Percentiles rank a stretch among this genome's conserved stretches.
These are phyloP conservation scores for Urocyon cinereoargenteus DNA, from an alignment of 2,797 vertebrate genomes.

Conservation along the genomic window DNA sequence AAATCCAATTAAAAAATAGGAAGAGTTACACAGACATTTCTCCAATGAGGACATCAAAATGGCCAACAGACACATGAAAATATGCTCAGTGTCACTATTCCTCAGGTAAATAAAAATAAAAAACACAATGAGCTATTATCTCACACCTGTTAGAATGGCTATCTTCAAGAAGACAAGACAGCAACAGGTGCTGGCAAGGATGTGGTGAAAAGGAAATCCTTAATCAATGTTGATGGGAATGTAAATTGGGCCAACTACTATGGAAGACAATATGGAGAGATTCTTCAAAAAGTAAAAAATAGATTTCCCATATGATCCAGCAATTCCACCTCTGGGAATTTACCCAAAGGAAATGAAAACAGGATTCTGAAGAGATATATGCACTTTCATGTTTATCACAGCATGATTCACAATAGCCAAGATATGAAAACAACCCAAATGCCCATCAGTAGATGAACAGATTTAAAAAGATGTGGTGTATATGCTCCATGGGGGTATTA, in stretches of 20 bases:
- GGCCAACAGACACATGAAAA: neutral
- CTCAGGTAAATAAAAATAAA: neutral
- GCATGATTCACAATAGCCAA: neutral
- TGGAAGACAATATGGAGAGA: neutral
- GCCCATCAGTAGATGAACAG: neutral
- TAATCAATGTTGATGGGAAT: neutral
- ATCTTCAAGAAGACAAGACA: neutral
- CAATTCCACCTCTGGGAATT: neutral
- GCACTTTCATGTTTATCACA: neutral
- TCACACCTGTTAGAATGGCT: neutral
- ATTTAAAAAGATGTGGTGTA: neutral
- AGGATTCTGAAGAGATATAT: neutral
- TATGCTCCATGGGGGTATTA: neutral
- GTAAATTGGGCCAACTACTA: neutral
- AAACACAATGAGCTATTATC: neutral
- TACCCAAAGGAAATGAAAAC: neutral
- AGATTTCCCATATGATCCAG: neutral
- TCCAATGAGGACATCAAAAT: neutral
- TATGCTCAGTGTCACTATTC: neutral
- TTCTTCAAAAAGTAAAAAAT: neutral
- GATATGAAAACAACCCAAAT: neutral
- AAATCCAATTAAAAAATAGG: neutral
- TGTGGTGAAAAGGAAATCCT: neutral
- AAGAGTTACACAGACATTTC: neutral
- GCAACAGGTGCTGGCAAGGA: neutral